phyloP scores from a whole-genome alignment of 2,888 invertebrate genomes.

The Steromphala cineraria region DNA sequence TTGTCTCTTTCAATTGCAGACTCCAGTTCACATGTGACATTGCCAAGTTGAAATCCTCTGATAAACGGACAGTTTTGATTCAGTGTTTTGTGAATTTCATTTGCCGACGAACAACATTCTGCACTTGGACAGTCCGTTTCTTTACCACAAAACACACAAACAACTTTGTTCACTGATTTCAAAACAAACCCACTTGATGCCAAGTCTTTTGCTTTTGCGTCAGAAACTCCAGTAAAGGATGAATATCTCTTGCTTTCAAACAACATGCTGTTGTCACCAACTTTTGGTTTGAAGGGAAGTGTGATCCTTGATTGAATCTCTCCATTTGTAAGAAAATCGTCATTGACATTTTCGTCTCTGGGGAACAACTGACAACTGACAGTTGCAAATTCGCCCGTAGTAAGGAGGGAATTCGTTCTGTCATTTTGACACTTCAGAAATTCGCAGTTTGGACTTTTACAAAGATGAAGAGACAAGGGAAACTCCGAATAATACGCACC shows the following conservation, averaged over 20 bases:
- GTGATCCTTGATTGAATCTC: background rate
- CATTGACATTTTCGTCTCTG: background rate
- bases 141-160: constrained; percentile 6
- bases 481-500: background rate
- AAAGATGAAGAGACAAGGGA: background rate
- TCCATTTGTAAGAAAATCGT: background rate
- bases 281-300: background rate
- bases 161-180: background rate
- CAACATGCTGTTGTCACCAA: background rate
- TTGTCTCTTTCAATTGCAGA: background rate
- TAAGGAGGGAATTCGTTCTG: background rate
- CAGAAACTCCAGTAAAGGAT: background rate
- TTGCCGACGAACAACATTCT: background rate
- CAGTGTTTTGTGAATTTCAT: background rate
- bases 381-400: background rate
- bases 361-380: background rate
- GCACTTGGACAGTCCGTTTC: background rate
- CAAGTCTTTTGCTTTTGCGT: background rate
- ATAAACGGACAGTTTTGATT: background rate
- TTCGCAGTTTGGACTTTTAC: background rate
- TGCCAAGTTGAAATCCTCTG: background rate
- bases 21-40: constrained; percentile 1
- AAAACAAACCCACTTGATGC: background rate
- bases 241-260: background rate
- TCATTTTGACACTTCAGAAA: background rate